Evolutionary conservation across 2,113 vertebrate species (phyloP).

Genomic region (Nyctereutes procyonoides): DNA sequence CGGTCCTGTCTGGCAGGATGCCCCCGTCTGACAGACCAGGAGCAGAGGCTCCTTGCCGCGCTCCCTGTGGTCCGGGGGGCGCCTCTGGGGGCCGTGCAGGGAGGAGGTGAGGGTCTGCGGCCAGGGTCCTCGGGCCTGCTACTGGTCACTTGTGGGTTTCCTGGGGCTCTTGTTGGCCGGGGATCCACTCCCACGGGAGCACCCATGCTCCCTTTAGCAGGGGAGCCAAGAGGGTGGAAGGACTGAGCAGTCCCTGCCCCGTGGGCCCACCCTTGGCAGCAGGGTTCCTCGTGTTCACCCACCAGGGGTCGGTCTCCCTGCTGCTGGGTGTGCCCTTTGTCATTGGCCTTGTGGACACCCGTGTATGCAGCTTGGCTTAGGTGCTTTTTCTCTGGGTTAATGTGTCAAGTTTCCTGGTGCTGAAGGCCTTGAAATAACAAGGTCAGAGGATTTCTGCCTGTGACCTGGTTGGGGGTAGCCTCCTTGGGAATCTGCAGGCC

Average conservation of each 20-base stretch:
- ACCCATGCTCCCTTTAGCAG: background rate
- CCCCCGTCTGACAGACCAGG: background rate
- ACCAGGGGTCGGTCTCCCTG: background rate
- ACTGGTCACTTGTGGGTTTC: background rate
- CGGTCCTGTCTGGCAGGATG: background rate
- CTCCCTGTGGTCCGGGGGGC: background rate
- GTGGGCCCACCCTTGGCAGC: background rate
- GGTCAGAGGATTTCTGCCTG: background rate
- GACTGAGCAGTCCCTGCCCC: background rate
- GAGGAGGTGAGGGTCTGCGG: background rate
- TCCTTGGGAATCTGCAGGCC: background rate
- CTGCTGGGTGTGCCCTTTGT: background rate
- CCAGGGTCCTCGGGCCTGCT: background rate
- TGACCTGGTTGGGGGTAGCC: background rate
- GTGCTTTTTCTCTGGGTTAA: background rate
- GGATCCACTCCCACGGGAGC: background rate
- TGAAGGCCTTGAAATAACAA: background rate
- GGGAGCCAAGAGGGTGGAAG: background rate
- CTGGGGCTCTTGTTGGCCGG: background rate
- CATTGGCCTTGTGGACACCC: background rate
- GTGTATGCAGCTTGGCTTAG: background rate
- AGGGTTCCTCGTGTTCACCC: no score
- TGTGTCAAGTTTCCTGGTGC: background rate
- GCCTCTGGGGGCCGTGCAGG: background rate
- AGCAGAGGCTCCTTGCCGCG: background rate